Evolutionary conservation across 2,113 vertebrate genomes (phyloP), one percentile per base, ranked within the genome.

Genomic region (Prionailurus bengalensis): DNA sequence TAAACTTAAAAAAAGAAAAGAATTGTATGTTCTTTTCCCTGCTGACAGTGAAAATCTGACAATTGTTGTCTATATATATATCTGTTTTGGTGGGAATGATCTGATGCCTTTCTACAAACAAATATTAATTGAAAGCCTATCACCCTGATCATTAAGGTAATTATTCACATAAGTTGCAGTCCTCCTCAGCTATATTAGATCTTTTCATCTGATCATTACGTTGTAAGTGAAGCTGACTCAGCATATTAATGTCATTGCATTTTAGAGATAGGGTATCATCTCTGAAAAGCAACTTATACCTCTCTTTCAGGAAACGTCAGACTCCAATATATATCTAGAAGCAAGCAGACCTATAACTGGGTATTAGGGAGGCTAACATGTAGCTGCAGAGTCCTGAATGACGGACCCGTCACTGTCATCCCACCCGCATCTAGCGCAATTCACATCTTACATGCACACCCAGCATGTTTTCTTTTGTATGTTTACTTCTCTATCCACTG

Each of bases 221-320:
- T 36, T 48, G 61, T 70, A n/a, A 48, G 36, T 39, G 63, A 85
- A 73, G 48, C 13, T 0, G n/a, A 19, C 80, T 91, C 17, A 15
- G 12, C 4, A 1, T 58, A 76, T 68, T 74, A 21, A 55, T 61
- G 39, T 94, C 45, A 15, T 15, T 65, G 31, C 53, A 68, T 79
- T 85, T 71, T 61, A 90, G 87, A 79, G 88, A 2, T 21, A 66
- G 74, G 25, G 17, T 63, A 6, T 80, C 58, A 73, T 92, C 76
- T 89, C 23, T 61, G 53, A 68, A 65, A 88, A 90, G 36, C 84
- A 73, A 63, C 11, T 0, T 66, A 16, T 12, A 25, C 80, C 11
- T 95, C 68, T 58, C 3, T 94, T 23, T 65, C 55, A 23, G 63
- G 94, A 95, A 83, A 66, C 90, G 92, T 79, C 39, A 70, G 65